Percentiles rank a stretch among this genome's conserved stretches.
phyloP scores from a whole-genome alignment of 2,797 vertebrate genomes.

The Moxostoma hubbsi region DNA sequence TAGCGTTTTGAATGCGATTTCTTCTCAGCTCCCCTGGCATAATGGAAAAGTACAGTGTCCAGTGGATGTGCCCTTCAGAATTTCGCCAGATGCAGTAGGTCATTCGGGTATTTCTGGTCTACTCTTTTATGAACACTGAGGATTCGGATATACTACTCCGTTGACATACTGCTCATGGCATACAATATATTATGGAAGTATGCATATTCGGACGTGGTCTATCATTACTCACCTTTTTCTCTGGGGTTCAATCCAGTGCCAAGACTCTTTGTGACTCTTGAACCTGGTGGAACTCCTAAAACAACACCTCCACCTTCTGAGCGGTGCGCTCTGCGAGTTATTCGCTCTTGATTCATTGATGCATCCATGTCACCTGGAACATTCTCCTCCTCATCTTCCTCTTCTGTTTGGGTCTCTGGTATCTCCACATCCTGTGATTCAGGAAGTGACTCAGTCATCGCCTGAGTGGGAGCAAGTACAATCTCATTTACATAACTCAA shows the following conservation, averaged over 20 bases:
- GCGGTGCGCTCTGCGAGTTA: slow-evolving; percentile 59
- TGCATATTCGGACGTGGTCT: too few species aligned
- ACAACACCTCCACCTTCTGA: slow-evolving; percentile 59
- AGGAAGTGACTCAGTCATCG: slow-evolving; percentile 26
- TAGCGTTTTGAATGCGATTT: too few species aligned
- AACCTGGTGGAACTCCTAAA: slow-evolving; percentile 20
- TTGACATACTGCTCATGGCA: too few species aligned
- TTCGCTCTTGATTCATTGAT: slow-evolving; percentile 43
- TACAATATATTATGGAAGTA: too few species aligned
- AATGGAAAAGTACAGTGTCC: too few species aligned
- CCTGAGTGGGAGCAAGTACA: slow-evolving; percentile 37
- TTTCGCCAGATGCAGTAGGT: too few species aligned
- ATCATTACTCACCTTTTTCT: slow-evolving; percentile 60
- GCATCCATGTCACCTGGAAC: not conserved
- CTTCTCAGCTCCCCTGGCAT: too few species aligned
- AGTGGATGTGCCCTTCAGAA: too few species aligned
- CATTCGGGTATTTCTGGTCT: too few species aligned
- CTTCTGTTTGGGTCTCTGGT: slow-evolving; percentile 9
- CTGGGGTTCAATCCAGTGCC: slow-evolving; percentile 36
- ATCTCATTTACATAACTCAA: slow-evolving; percentile 43
- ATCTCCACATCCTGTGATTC: slow-evolving; percentile 39
- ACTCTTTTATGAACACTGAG: too few species aligned
- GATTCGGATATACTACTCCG: too few species aligned
- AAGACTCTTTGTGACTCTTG: slow-evolving; percentile 57
- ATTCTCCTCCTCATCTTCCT: not conserved